phyloP scores from a whole-genome alignment of 1,140 invertebrate species.

The Capitella teleta region DNA sequence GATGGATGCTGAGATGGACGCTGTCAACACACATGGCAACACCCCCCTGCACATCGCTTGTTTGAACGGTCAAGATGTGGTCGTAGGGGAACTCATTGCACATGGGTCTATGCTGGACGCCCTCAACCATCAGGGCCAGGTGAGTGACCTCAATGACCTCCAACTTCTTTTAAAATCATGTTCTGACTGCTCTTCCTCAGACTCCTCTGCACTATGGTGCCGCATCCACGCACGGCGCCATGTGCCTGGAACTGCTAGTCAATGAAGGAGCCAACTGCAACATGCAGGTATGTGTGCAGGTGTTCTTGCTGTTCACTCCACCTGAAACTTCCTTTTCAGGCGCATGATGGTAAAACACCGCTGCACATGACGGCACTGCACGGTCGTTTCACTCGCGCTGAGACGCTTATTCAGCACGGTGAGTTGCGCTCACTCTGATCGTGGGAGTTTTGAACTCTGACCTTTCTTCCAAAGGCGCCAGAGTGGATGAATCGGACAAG shows the following conservation, averaged over 20 bases:
- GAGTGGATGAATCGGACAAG: conserved; percentile 49
- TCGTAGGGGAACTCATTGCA: conserved; percentile 45
- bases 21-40: conserved; percentile 51
- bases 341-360: conserved; percentile 52
- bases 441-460: too few species aligned
- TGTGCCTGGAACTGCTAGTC: conserved; percentile 50
- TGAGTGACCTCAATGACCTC: conserved; percentile 14
- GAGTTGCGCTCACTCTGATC: too few species aligned
- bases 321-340: conserved; percentile 29
- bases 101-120: conserved; percentile 43
- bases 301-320: not conserved
- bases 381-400: conserved; percentile 54
- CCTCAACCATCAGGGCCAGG: conserved; percentile 43
- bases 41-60: conserved; percentile 54
- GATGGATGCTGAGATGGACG: conserved; percentile 48
- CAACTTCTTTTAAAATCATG: not conserved
- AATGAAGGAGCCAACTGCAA: conserved; percentile 48
- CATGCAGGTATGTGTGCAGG: conserved; percentile 28
- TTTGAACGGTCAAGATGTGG: conserved; percentile 50
- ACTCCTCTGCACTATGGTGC: conserved; percentile 56
- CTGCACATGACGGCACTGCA: conserved; percentile 57
- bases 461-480: conserved; percentile 38
- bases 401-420: conserved; percentile 46
- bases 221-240: conserved; percentile 51
- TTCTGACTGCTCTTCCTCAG: conserved; percentile 27